phyloP scores from a whole-genome alignment of 2,113 vertebrate genomes.

The Desmodus rotundus region DNA sequence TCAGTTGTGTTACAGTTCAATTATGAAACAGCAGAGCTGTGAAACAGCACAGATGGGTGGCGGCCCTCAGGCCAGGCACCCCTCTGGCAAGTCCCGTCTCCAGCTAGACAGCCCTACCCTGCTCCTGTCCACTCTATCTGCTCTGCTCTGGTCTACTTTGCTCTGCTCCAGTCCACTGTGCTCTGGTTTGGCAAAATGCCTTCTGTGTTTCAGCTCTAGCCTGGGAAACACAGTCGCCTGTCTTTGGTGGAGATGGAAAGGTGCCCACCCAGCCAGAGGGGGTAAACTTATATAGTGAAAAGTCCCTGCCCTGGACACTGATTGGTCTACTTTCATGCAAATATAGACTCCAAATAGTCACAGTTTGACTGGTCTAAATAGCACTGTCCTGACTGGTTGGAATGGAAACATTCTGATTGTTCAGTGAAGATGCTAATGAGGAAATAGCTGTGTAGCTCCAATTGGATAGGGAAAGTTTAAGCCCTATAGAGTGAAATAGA shows the following conservation, averaged over 20 bases:
- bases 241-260: background rate
- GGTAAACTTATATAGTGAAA: background rate
- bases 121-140: too few relatives aligned
- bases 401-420: too few relatives aligned
- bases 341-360: background rate
- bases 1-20: background rate
- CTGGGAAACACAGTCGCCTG: background rate
- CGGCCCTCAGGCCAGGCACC: background rate
- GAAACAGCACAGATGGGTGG: background rate
- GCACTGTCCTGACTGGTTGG: too few relatives aligned
- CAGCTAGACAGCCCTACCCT: background rate
- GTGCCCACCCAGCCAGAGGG: background rate
- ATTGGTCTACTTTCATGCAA: background rate
- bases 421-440: too few relatives aligned
- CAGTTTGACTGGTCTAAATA: background rate
- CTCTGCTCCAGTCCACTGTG: background rate
- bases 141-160: background rate
- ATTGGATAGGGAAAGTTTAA: too few relatives aligned
- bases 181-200: background rate
- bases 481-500: too few relatives aligned
- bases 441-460: too few relatives aligned
- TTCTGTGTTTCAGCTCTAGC: background rate
- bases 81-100: background rate
- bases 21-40: background rate
- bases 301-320: background rate